Conservation (phyloP, 2,113 vertebrate species). For the Sebastes schlegelii region DNA sequence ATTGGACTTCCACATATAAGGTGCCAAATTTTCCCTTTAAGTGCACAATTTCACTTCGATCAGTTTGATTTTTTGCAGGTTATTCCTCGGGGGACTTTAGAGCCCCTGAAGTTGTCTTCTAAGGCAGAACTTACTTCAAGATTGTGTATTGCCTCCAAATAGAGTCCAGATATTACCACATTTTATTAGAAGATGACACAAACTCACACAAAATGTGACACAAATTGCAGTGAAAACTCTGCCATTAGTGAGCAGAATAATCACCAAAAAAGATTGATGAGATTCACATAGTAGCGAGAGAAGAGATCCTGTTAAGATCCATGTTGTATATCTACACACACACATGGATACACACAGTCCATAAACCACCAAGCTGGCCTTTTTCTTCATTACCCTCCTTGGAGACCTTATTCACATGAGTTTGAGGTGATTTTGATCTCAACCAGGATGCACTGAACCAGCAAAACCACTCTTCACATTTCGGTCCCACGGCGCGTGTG, state of each 20-base stretch:
- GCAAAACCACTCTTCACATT: slow-evolving; percentile 70
- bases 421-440: slow-evolving; percentile 74
- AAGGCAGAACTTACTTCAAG: not conserved
- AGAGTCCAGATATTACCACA: not conserved
- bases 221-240: not conserved
- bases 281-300: not conserved
- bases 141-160: not conserved
- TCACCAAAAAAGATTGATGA: not conserved
- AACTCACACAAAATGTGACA: too few species aligned
- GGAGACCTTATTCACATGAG: slow-evolving; percentile 74
- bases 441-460: slow-evolving; percentile 73
- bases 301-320: not conserved
- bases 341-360: slow-evolving; percentile 23
- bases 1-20: not conserved
- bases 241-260: not conserved
- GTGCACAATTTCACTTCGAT: not conserved
- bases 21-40: not conserved
- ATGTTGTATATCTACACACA: not conserved
- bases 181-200: not conserved
- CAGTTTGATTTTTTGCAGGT: not conserved
- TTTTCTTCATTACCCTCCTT: slow-evolving; percentile 67
- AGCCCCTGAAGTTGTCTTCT: not conserved
- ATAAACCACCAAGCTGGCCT: slow-evolving; percentile 40
- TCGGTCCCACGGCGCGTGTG: slow-evolving; percentile 37
- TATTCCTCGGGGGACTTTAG: not conserved